Conservation (phyloP, 2,113 vertebrate species). For the Albula goreensis region DNA sequence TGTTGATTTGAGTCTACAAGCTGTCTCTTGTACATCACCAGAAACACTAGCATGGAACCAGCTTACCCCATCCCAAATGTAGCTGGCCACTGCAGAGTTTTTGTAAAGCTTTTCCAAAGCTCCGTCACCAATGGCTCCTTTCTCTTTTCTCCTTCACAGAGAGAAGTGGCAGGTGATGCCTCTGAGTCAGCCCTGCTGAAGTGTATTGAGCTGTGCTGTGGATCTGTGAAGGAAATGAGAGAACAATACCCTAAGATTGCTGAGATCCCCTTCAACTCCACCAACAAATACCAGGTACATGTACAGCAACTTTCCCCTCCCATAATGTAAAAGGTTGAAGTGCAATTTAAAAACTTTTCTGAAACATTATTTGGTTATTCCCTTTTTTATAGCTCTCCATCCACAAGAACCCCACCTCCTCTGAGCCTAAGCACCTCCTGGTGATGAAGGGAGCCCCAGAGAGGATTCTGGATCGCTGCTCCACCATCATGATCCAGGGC, state of each 20-base stretch:
- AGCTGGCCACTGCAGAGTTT: background rate
- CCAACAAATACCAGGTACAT: slow-evolving; percentile 47
- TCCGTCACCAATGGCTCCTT: background rate
- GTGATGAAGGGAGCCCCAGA: slow-evolving; percentile 74
- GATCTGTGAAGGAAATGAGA: slow-evolving; percentile 66
- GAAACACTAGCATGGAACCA: too few relatives aligned
- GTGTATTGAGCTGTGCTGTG: slow-evolving; percentile 69
- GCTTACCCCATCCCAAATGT: background rate
- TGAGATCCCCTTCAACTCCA: slow-evolving; percentile 70
- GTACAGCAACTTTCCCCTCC: background rate
- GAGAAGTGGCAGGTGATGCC: slow-evolving; percentile 64
- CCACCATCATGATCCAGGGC: slow-evolving; percentile 69
- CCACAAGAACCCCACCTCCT: slow-evolving; percentile 66
- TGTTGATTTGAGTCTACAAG: too few relatives aligned
- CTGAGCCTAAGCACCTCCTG: slow-evolving; percentile 67
- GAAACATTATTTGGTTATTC: background rate
- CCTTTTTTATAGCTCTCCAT: slow-evolving; percentile 61
- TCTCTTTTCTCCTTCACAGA: slow-evolving; percentile 14
- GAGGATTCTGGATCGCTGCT: slow-evolving; percentile 69
- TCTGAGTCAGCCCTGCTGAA: slow-evolving; percentile 71
- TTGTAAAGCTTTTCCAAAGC: background rate
- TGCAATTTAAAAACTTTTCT: background rate
- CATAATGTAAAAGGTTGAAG: background rate
- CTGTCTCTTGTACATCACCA: too few relatives aligned
- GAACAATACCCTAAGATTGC: slow-evolving; percentile 71